Base-by-base conservation (phyloP, 2,888 invertebrate genomes). In the Melinopterus prodromus region DNA sequence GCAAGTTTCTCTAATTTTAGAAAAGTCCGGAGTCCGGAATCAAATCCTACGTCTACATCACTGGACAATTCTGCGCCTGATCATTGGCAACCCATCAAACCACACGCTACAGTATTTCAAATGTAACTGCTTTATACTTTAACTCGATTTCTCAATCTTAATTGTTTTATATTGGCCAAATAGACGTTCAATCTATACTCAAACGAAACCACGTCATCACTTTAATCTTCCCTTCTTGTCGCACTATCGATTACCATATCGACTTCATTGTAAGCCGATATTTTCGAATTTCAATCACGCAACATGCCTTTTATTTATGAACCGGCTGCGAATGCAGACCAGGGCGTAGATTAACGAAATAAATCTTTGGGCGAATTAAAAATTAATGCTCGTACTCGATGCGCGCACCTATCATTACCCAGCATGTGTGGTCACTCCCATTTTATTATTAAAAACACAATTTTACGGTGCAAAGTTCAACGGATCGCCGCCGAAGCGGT, bases 301-400 rank as follows among this genome's bases (percentile, higher is more conserved):
- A 15, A 53, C 12, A 53, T 1, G 53, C 9, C 12, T 12, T 53
- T 53, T 53, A 53, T 53, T 53, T 53, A 53, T 53, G 53, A 53
- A 53, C 53, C 53, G 53, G 53, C 53, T 53, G 53, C 53, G 53
- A 9, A 53, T 53, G 53, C 53, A 53, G 53, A 53, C 53, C 53
- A 53, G 80, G 80, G 80, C 80, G 80, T 80, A 77, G 53, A 78
- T 77, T 74, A 37, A 77, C 72, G 80, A 80, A 79, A 80, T 80
- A 80, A 80, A 80, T 80, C 80, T 80, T 76, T 77, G 76, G 71
- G 78, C 76, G 80, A 80, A 80, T 80, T 80, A 80, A 80, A 80
- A 80, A 78, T 80, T 77, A 80, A 80, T 80, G 75, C 69, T 78
- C 26, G 71, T 76, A 71, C 79, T 16, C 72, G 69, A 35, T 79